Conservation (phyloP, 2,888 invertebrate genomes). For the Heliconius erato region DNA sequence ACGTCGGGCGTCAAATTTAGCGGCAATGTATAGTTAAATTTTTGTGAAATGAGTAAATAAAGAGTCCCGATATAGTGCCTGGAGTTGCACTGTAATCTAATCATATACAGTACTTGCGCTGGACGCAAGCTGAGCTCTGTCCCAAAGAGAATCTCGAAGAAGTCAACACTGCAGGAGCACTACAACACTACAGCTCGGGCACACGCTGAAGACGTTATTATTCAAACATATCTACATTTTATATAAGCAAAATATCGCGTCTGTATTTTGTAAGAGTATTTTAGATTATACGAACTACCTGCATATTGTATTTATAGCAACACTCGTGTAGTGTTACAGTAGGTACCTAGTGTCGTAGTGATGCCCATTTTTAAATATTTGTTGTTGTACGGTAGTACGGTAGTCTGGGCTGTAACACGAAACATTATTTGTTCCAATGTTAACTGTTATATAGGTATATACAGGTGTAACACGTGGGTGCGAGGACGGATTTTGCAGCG, state of each 20-base stretch:
- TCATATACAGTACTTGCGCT: background rate
- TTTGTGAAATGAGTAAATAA: background rate
- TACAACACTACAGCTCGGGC: too few relatives aligned
- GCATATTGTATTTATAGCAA: background rate
- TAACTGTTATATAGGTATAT: too few relatives aligned
- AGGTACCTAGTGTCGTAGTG: too few relatives aligned
- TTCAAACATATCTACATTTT: background rate
- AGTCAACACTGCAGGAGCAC: background rate
- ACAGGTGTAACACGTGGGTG: too few relatives aligned
- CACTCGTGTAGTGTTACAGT: background rate
- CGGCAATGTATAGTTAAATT: too few relatives aligned
- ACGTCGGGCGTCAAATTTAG: background rate
- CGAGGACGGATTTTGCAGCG: too few relatives aligned
- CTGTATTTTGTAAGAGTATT: slow-evolving; percentile 15
- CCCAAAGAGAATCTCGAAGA: background rate
- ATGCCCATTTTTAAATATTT: too few relatives aligned
- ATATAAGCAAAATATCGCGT: background rate
- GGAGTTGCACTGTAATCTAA: background rate
- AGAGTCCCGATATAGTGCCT: too few relatives aligned
- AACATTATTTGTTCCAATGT: too few relatives aligned
- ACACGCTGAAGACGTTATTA: background rate
- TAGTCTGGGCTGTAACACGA: too few relatives aligned
- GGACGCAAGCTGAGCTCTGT: background rate
- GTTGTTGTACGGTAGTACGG: too few relatives aligned
- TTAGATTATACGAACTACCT: background rate